phyloP scores from a whole-genome alignment of 2,113 vertebrate species.

The Carassius carassius region DNA sequence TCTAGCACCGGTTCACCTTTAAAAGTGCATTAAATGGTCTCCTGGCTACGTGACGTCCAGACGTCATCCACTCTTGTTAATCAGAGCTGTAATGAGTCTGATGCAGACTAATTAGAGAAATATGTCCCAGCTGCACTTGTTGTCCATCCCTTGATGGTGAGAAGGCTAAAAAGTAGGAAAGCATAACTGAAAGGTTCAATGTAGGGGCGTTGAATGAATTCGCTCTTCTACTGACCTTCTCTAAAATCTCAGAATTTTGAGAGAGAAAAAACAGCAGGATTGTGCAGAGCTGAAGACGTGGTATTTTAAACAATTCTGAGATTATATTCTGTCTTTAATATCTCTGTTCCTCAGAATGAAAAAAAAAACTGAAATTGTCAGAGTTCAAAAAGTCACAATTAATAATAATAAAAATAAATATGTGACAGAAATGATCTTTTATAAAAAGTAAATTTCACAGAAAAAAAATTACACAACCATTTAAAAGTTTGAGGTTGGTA shows the following conservation, averaged over 20 bases:
- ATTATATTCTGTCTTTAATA: too few relatives aligned
- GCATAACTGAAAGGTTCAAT: constrained; percentile 57
- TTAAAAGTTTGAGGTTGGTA: too few relatives aligned
- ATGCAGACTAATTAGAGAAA: constrained; percentile 72
- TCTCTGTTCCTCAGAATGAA: too few relatives aligned
- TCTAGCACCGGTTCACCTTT: constrained; percentile 13
- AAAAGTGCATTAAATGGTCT: constrained; percentile 32
- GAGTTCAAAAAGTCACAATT: too few relatives aligned
- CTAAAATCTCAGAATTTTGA: too few relatives aligned
- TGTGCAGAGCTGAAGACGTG: too few relatives aligned
- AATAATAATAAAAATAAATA: too few relatives aligned
- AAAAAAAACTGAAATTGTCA: too few relatives aligned
- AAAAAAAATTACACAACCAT: neutral
- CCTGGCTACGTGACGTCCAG: constrained; percentile 44
- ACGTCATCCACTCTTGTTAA: constrained; percentile 52
- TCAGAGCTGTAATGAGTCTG: constrained; percentile 71
- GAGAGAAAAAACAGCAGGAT: too few relatives aligned
- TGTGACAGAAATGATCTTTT: neutral
- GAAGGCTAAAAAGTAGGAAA: constrained; percentile 55
- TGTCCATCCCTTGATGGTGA: constrained; percentile 60
- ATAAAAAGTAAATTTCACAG: neutral
- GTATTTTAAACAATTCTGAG: too few relatives aligned
- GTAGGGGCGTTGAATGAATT: neutral
- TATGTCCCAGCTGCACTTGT: constrained; percentile 67
- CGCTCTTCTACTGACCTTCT: too few relatives aligned